Evolutionary conservation across 2,113 vertebrate genomes (phyloP), one percentile per base, ranked within the genome.

Genomic region (Cheirogaleus medius): DNA sequence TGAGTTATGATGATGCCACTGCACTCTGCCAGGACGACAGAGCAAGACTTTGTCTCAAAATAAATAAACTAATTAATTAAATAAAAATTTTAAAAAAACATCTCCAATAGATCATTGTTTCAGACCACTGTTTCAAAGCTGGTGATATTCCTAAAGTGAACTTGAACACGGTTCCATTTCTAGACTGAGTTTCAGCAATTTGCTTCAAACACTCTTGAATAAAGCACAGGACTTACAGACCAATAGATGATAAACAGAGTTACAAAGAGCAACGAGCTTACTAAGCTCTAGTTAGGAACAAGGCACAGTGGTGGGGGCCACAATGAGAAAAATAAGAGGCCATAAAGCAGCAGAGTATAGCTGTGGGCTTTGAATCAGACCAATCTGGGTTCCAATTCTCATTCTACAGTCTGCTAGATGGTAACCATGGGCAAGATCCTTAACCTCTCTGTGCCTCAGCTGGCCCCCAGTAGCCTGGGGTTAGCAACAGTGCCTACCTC

Each of bases 131-230:
- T 37, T 77, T 92, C 93, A 94, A 91, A 90, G 20, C 13, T 90
- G 23, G 23, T 58, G 32, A 42, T 89, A 13, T 58, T 87, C 69
- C 60, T 83, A 73, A 91, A 58, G 42, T 73, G 56, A 86, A 86
- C n/a, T 37, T 91, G 47, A 96, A 91, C 56, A 81, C 63, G 15
- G 77, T 42, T 87, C 68, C 80, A 93, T 58, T 44, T 91, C 89
- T 74, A 97, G 37, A 76, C 39, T 83, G 60, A 96, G 56, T 91
- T 87, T 52, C 71, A 71, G 42, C 29, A 66, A 94, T 94, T 71
- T 71, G 9, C 42, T 90, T 95, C 95, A 91, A 83, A 86, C 21
- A 68, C 37, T 71, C 94, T 82, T 89, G 18, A 94, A 82, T 49
- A 96, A 95, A 96, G 29, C 87, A 66, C 5, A 39, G 17, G 39